Conservation (phyloP, 2,888 invertebrate genomes). For the Polia nebulosa region DNA sequence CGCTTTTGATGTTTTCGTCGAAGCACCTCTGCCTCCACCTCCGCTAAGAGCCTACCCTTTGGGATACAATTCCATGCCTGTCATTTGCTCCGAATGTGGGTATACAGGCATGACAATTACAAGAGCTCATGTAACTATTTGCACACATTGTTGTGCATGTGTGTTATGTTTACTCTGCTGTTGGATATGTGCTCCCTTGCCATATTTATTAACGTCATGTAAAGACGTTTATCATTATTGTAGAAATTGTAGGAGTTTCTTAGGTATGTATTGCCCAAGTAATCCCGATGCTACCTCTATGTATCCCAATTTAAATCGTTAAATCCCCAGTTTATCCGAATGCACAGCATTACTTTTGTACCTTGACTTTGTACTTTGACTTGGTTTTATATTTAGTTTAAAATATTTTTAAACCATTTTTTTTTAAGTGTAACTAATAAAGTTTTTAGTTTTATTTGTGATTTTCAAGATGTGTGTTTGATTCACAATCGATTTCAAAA, state of each 20-base stretch:
- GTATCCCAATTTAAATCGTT: conserved; percentile 2
- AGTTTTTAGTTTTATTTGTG: conserved; percentile 20
- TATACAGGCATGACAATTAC: conserved; percentile 81
- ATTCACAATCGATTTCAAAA: conserved; percentile 59
- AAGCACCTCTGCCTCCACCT: conserved; percentile 76
- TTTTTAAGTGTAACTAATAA: conserved; percentile 52
- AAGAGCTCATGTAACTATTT: conserved; percentile 80
- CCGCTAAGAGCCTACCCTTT: conserved; percentile 78
- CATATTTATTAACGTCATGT: conserved; percentile 85
- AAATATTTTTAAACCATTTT: conserved; percentile 1
- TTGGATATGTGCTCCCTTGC: conserved; percentile 86
- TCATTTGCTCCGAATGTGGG: conserved; percentile 85
- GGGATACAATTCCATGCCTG: conserved; percentile 82
- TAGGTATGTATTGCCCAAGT: conserved; percentile 87
- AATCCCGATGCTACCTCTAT: conserved; percentile 72
- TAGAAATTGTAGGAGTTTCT: conserved; percentile 82
- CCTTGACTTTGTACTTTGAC: no score
- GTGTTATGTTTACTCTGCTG: conserved; percentile 85
- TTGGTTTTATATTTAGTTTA: no score
- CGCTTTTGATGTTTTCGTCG: conserved; percentile 86
- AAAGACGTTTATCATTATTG: conserved; percentile 88
- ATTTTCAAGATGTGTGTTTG: conserved; percentile 48
- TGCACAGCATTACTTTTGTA: not conserved
- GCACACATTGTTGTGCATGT: conserved; percentile 85
- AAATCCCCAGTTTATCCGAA: conserved; percentile 7